Conservation (phyloP, 2,888 invertebrate species). For the Hartigia nigra region DNA sequence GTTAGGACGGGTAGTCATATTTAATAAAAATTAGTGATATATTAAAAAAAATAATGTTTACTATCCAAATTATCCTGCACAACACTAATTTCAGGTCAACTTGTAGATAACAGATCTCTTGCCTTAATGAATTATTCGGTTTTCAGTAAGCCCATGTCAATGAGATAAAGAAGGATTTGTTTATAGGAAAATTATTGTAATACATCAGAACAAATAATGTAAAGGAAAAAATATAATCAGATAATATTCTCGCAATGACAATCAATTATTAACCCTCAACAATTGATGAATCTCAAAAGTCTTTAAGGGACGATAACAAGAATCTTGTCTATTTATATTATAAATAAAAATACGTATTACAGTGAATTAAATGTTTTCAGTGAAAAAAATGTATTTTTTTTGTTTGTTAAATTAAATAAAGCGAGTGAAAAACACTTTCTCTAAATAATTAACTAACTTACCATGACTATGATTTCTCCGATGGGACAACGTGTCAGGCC, state of each 20-base stretch:
- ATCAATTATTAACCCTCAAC: neutral
- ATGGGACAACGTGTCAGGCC: slow-evolving; percentile 23
- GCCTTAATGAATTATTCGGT: no score
- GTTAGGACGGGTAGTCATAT: no score
- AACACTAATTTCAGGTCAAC: neutral
- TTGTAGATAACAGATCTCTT: neutral
- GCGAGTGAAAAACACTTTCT: neutral
- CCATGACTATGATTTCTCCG: neutral
- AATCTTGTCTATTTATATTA: neutral
- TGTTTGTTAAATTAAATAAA: no score
- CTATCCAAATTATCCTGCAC: neutral
- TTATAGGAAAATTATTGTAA: no score
- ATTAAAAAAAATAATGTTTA: neutral
- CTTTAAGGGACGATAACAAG: neutral
- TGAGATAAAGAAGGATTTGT: no score
- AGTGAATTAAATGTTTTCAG: neutral
- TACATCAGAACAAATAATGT: neutral
- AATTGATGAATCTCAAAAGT: neutral
- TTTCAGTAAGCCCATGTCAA: no score
- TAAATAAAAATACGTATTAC: neutral
- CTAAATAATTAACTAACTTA: neutral
- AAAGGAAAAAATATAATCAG: neutral
- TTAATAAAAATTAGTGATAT: no score
- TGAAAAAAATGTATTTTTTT: neutral
- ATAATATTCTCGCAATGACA: neutral